Evolutionary conservation across 2,888 invertebrate species (phyloP), one percentile per base, ranked within the genome.

Genomic region (Branchellion lobata): DNA sequence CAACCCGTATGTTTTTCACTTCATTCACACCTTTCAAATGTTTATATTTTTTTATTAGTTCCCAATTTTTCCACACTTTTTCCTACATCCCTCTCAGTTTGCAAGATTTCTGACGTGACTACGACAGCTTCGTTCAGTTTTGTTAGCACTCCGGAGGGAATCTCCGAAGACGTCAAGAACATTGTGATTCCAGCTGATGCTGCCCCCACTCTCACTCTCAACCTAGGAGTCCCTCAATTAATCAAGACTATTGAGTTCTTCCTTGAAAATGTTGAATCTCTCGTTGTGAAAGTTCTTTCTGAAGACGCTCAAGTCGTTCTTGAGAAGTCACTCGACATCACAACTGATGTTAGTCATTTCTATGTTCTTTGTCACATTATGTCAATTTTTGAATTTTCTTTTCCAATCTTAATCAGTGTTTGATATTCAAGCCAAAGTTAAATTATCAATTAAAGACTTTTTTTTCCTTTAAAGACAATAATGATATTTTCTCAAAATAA

Each of bases 181-280:
- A 57, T 57, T 57, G 8, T 5, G 3, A 57, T 57, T 24, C 61
- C 61, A 18, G 61, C 61, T n/a, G n/a, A n/a, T n/a, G 61, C 5
- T 14, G 5, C 61, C 3, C 61, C 61, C 21, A 3, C 24, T 18
- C 24, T 57, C n/a, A 24, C 21, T 24, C 8, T 57, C 5, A n/a
- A 24, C 3, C 40, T 72, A 33, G 72, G 72, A 18, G 34, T 1
- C 33, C 21, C 40, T 36, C n/a, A 24, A 36, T 5, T 18, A n/a
- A 31, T 72, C 1, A 72, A 2, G 72, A 33, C 21, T 29, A 31
- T 72, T 72, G 72, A 34, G 40, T 36, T 72, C 27, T 8, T 3
- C 1, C n/a, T 27, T 34, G 72, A 72, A 29, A 72, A 72, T 72
- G 21, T 72, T 2, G 18, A 33, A 27, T 72, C 72, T 21, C 21